A percentile compares a stretch with the other conserved stretches of the same genome.
Evolutionary conservation across 2,888 invertebrate species (phyloP).

Genomic region (Sesamia inferens): DNA sequence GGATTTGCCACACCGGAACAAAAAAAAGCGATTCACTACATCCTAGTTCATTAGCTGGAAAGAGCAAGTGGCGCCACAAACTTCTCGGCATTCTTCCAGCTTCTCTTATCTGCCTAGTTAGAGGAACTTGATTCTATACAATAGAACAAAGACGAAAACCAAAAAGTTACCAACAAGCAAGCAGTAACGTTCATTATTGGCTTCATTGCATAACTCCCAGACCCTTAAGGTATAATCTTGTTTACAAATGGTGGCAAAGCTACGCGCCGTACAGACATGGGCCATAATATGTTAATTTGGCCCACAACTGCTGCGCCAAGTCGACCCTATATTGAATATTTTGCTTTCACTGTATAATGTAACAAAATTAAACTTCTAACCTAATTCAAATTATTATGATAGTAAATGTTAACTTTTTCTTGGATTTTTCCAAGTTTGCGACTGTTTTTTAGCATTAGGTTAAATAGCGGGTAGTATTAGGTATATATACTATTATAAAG

Average conservation of each 20-base stretch:
- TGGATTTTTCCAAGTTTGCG: background rate
- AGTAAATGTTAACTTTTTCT: constrained; percentile 18
- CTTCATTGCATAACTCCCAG: constrained; percentile 70
- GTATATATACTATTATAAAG: no score
- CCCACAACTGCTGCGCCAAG: constrained; percentile 72
- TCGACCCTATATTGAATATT: constrained; percentile 81
- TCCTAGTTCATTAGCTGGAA: background rate
- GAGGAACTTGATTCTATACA: background rate
- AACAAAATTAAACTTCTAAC: constrained; percentile 72
- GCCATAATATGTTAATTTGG: constrained; percentile 81
- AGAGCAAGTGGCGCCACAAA: background rate
- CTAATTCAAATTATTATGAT: constrained; percentile 57
- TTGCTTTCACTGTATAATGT: constrained; percentile 80
- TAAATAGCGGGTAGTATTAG: background rate
- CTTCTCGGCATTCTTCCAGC: background rate
- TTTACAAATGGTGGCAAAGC: constrained; percentile 74
- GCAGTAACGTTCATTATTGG: constrained; percentile 63
- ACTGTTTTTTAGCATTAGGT: background rate
- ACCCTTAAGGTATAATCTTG: constrained; percentile 74
- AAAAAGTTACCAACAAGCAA: constrained; percentile 55
- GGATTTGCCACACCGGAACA: no score
- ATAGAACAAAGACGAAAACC: constrained; percentile 25
- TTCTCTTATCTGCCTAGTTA: background rate
- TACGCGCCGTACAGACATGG: constrained; percentile 70
- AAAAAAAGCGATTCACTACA: no score